Evolutionary conservation across 2,888 invertebrate genomes (phyloP).

Genomic region (Limenitis camilla): DNA sequence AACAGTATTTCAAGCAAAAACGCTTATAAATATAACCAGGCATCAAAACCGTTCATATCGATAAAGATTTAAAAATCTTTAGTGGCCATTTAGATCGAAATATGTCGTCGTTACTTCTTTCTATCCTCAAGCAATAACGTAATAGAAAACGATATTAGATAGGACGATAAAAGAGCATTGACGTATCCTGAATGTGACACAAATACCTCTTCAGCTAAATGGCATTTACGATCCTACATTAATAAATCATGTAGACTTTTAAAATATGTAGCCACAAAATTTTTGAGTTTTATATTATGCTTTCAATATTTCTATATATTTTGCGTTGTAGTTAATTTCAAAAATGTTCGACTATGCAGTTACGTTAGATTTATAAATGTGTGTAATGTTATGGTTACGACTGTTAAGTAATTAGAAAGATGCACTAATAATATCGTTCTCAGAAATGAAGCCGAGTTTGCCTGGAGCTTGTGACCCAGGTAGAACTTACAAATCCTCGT

Average conservation of each 20-base stretch:
- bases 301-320: no score
- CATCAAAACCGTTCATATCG: not conserved
- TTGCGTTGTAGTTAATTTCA: no score
- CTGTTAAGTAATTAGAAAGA: no score
- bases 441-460: no score
- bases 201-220: conserved; percentile 48
- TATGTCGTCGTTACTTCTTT: conserved; percentile 16
- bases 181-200: conserved; percentile 37
- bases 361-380: no score
- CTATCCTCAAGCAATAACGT: conserved; percentile 21
- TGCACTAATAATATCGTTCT: no score
- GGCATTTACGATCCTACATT: conserved; percentile 50
- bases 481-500: no score
- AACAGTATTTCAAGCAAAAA: no score
- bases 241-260: conserved; percentile 50
- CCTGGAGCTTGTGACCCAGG: no score
- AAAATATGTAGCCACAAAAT: conserved; percentile 51
- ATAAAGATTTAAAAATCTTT: conserved; percentile 11
- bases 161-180: conserved; percentile 33
- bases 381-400: no score
- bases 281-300: conserved; percentile 26
- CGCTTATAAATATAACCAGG: not conserved
- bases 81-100: conserved; percentile 14
- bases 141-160: conserved; percentile 23
- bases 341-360: no score